Evolutionary conservation across 2,888 invertebrate genomes (phyloP), one percentile per base, ranked within the genome.

Genomic region (Aphrophora alni): DNA sequence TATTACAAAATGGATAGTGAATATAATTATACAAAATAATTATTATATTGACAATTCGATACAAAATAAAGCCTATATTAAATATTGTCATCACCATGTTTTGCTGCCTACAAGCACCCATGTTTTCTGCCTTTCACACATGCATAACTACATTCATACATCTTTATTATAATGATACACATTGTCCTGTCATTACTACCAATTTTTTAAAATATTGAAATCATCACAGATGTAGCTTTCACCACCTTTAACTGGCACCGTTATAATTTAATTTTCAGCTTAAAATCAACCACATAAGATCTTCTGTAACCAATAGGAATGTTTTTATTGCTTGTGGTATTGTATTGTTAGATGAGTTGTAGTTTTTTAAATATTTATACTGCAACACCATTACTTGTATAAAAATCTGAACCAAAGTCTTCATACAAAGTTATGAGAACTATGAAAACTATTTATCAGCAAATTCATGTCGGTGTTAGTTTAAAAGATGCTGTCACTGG

Each of bases 401-500:
- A 2, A 21, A 59, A 44, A 44, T 44, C 12, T 59, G 59, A 59
- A 59, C 59, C n/a, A 59, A 59, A 59, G n/a, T 59, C 12, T 21
- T 59, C 14, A 7, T 59, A 21, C 1, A 59, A 59, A 21, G 59
- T 59, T 59, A 21, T 59, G 21, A 21, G 12, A 59, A 59, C 21
- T 59, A 21, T 59, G 21, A 21, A 21, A 59, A 59, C 21, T 12
- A 21, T 28, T 27, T 17, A 70, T 38, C 38, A 33, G 21, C 70
- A 81, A 59, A 79, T 77, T 78, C 94, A 96, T 91, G 97, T 96
- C 87, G 98, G 98, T 88, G 96, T 97, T 86, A 98, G 93, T 88
- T 95, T 96, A 88, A 98, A 97, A 89, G 97, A 96, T 87, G 97
- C 94, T 86, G 96, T 96, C 86, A 97, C 92, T 85, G 95, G 94